Percentiles rank a stretch among this genome's conserved stretches.
Evolutionary conservation across 2,797 vertebrate species (phyloP).

Genomic region (Eulemur mongoz): DNA sequence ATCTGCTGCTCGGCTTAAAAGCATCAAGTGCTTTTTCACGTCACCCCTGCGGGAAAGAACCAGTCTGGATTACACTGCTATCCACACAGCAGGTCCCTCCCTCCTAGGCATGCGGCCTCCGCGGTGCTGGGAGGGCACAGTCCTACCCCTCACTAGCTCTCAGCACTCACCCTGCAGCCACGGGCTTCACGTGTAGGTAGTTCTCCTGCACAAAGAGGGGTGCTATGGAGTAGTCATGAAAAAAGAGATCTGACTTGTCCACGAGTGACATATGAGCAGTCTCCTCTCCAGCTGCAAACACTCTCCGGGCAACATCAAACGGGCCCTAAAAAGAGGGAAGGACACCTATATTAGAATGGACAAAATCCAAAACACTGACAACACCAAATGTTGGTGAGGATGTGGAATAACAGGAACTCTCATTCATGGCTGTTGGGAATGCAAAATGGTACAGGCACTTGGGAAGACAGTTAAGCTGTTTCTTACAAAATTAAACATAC

Average conservation of each 20-base stretch:
- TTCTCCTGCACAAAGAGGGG: conserved; percentile 99
- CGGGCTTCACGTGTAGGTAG: conserved; percentile 93
- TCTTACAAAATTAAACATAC: background rate
- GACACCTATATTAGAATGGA: background rate
- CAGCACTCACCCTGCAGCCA: conserved; percentile 92
- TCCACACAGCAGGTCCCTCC: background rate
- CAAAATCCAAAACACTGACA: background rate
- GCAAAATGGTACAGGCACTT: background rate
- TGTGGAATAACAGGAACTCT: background rate
- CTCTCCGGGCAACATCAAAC: conserved; percentile 96
- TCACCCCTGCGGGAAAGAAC: conserved; percentile 86
- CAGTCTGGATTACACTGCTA: background rate
- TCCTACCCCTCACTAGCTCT: background rate
- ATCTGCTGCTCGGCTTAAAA: conserved; percentile 96
- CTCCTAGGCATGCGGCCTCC: background rate
- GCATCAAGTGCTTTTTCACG: conserved; percentile 93
- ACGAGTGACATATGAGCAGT: conserved; percentile 92
- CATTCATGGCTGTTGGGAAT: background rate
- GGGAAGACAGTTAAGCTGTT: background rate
- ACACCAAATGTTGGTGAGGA: background rate
- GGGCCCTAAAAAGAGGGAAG: conserved; percentile 88
- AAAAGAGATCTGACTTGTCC: conserved; percentile 98
- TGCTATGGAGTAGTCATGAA: conserved; percentile 97
- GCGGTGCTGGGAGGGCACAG: accelerated
- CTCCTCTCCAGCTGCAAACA: conserved; percentile 92